These are phyloP conservation scores for Ariopsis seemanni DNA, from an alignment of 2,113 vertebrate genomes.

Conservation along the genomic window DNA sequence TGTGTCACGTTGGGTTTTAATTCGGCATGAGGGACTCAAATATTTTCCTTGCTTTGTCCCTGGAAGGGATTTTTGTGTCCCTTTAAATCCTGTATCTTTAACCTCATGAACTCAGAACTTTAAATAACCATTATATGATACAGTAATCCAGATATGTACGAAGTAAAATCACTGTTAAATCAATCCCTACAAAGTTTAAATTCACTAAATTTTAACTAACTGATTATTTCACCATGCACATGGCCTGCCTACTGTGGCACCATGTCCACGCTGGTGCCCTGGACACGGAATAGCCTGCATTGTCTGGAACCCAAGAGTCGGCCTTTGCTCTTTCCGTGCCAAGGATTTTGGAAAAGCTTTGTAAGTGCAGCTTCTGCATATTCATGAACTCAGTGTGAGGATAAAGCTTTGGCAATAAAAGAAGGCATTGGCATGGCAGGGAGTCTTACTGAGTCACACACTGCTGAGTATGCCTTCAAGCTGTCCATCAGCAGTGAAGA, in stretches of 20 bases:
- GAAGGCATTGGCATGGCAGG: slow-evolving; percentile 48
- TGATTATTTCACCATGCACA: slow-evolving; percentile 17
- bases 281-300: slow-evolving; percentile 55
- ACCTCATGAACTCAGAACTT: not conserved
- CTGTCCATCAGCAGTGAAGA: slow-evolving; percentile 47
- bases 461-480: slow-evolving; percentile 45
- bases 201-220: slow-evolving; percentile 6
- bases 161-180: not conserved
- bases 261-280: slow-evolving; percentile 44
- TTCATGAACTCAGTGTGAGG: slow-evolving; percentile 54
- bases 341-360: slow-evolving; percentile 41
- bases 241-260: slow-evolving; percentile 14
- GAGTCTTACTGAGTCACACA: slow-evolving; percentile 53
- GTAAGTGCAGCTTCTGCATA: slow-evolving; percentile 52
- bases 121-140: not conserved
- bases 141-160: not conserved
- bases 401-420: slow-evolving; percentile 46
- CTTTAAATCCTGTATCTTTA: not conserved
- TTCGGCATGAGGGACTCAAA: not conserved
- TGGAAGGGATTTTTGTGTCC: not conserved
- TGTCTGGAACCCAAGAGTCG: slow-evolving; percentile 48
- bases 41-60: slow-evolving; percentile 6
- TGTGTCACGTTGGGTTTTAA: not conserved
- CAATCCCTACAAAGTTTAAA: not conserved
- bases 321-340: slow-evolving; percentile 40